Percentiles rank a stretch among this genome's conserved stretches.
Evolutionary conservation across 2,113 vertebrate genomes (phyloP).

Genomic region (Paralichthys olivaceus): DNA sequence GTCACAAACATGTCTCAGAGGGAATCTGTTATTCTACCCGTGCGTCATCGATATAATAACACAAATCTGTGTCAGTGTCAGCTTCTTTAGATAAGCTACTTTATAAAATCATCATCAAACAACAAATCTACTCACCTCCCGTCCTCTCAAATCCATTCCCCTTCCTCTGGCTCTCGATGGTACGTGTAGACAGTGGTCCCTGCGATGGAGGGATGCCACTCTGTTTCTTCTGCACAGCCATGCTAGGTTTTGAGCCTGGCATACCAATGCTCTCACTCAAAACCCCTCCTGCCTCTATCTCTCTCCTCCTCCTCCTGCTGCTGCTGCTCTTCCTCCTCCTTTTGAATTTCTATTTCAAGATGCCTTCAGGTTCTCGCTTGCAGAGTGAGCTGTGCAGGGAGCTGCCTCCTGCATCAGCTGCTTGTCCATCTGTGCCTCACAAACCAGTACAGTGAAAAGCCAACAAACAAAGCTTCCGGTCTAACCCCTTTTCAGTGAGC

Average conservation of each 20-base stretch:
- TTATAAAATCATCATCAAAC: neutral
- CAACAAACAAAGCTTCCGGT: constrained; percentile 23
- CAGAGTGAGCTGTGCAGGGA: constrained; percentile 28
- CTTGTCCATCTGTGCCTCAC: constrained; percentile 59
- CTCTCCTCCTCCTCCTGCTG: constrained; percentile 4
- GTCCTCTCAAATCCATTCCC: constrained; percentile 14
- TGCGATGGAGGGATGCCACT: constrained; percentile 67
- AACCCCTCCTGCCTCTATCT: constrained; percentile 15
- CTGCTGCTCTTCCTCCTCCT: constrained; percentile 49
- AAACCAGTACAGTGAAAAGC: constrained; percentile 6
- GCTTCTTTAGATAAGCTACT: neutral
- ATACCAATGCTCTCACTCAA: constrained; percentile 58
- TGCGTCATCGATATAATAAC: constrained; percentile 37
- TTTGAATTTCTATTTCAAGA: constrained; percentile 72
- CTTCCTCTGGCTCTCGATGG: constrained; percentile 53
- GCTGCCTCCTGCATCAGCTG: constrained; percentile 67
- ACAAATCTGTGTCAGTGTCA: constrained; percentile 12
- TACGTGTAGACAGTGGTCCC: constrained; percentile 59
- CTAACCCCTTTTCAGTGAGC: neutral
- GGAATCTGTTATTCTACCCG: neutral
- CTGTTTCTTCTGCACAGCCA: constrained; percentile 76
- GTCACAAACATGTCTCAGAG: neutral
- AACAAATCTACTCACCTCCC: constrained; percentile 52
- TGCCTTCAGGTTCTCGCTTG: constrained; percentile 62
- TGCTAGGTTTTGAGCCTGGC: constrained; percentile 66